Percentiles rank a stretch among this genome's conserved stretches.
Evolutionary conservation across 2,888 invertebrate species (phyloP).

Genomic region (Anoncus sp.): DNA sequence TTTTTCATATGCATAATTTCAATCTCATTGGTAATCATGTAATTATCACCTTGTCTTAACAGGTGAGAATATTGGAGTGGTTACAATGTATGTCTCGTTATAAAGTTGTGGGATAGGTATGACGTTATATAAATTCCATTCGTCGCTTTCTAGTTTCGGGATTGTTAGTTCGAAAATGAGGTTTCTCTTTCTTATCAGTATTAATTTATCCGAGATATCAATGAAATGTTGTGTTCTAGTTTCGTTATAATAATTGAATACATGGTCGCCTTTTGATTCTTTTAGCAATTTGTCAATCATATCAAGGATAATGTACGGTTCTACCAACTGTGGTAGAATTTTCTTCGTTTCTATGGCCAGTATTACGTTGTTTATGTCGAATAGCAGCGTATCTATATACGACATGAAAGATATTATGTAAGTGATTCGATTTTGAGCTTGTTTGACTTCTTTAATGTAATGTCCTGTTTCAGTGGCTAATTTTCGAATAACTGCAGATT

Average conservation of each 20-base stretch:
- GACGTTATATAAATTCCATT: conserved; percentile 36
- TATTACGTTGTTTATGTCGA: conserved; percentile 32
- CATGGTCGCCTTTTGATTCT: conserved; percentile 24
- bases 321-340: conserved; percentile 33
- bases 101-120: conserved; percentile 37
- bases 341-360: conserved; percentile 32
- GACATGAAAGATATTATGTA: conserved; percentile 30
- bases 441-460: conserved; percentile 1
- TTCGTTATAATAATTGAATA: conserved; percentile 42
- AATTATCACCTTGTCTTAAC: conserved; percentile 28
- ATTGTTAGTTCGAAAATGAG: conserved; percentile 37
- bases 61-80: conserved; percentile 33
- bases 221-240: conserved; percentile 39
- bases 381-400: conserved; percentile 27
- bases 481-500: conserved; percentile 34
- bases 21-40: conserved; percentile 23
- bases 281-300: conserved; percentile 35
- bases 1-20: conserved; percentile 30
- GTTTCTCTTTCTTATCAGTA: conserved; percentile 34
- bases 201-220: conserved; percentile 35
- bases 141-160: conserved; percentile 31
- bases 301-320: conserved; percentile 10
- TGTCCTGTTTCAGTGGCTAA: conserved; percentile 32
- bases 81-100: conserved; percentile 32
- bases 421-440: conserved; percentile 18